Conservation (phyloP, 1,140 invertebrate species). For the Trichonephila inaurata region DNA sequence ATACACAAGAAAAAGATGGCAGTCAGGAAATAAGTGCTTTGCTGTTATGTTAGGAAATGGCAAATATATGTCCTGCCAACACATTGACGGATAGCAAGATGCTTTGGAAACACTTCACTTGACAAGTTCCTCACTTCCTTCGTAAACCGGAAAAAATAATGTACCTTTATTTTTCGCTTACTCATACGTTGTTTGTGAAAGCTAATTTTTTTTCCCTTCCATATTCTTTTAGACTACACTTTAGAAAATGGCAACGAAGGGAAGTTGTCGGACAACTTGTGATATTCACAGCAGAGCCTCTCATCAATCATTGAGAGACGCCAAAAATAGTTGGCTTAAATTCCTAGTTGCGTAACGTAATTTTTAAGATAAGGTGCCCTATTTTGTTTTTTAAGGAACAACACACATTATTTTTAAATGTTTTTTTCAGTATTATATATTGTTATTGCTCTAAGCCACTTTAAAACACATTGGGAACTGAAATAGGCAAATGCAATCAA, state of each 20-base stretch:
- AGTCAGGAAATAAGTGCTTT: slow-evolving; percentile 19
- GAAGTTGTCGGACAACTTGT: background rate
- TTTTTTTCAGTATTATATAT: no score
- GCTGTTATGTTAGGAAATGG: slow-evolving; percentile 31
- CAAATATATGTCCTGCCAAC: slow-evolving; percentile 51
- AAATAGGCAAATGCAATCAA: no score
- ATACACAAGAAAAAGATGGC: background rate
- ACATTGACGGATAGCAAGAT: slow-evolving; percentile 33
- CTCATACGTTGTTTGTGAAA: background rate
- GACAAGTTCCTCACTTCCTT: background rate
- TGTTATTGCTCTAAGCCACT: no score
- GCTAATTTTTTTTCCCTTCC: background rate
- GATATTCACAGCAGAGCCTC: background rate
- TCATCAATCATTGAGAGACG: background rate
- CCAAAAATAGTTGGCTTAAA: background rate
- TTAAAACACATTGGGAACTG: no score
- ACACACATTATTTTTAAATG: no score
- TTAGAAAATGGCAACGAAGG: background rate
- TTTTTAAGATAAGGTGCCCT: no score
- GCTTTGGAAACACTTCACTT: slow-evolving; percentile 21
- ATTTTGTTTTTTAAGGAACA: no score
- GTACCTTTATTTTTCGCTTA: background rate
- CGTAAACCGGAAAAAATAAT: background rate
- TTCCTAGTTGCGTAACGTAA: no score
- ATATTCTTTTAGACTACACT: background rate